phyloP scores from a whole-genome alignment of 2,888 invertebrate genomes.

The Volucella inflata region DNA sequence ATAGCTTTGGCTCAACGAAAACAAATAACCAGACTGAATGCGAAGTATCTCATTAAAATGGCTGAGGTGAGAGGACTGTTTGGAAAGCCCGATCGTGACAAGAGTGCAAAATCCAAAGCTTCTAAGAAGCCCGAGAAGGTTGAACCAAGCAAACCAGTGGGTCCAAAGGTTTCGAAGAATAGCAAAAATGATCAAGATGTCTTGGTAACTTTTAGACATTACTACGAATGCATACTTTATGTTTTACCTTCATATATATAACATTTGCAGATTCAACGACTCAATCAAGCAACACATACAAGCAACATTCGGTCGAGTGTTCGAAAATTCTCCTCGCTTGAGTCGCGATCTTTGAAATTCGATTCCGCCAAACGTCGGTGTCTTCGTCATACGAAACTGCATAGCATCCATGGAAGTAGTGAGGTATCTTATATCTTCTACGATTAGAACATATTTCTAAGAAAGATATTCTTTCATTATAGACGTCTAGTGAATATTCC shows the following conservation, averaged over 20 bases:
- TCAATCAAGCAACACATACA: constrained; percentile 80
- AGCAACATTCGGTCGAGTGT: constrained; percentile 80
- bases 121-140: constrained; percentile 81
- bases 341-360: constrained; percentile 36
- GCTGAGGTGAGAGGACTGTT: constrained; percentile 92
- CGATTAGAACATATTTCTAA: neutral
- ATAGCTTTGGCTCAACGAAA: constrained; percentile 86
- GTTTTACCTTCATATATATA: neutral
- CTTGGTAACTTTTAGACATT: constrained; percentile 50
- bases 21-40: constrained; percentile 89
- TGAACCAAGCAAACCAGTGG: constrained; percentile 78
- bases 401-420: constrained; percentile 2
- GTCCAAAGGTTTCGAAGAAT: constrained; percentile 35
- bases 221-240: neutral
- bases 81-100: constrained; percentile 84
- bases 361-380: constrained; percentile 57
- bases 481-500: constrained; percentile 19
- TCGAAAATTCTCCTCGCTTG: constrained; percentile 43
- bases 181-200: constrained; percentile 72
- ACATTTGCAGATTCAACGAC: constrained; percentile 76
- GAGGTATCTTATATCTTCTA: constrained; percentile 18
- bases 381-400: constrained; percentile 36
- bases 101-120: constrained; percentile 81
- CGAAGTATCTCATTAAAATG: constrained; percentile 92
- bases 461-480: neutral